phyloP scores from a whole-genome alignment of 2,888 invertebrate species.

The Encarsia formosa region DNA sequence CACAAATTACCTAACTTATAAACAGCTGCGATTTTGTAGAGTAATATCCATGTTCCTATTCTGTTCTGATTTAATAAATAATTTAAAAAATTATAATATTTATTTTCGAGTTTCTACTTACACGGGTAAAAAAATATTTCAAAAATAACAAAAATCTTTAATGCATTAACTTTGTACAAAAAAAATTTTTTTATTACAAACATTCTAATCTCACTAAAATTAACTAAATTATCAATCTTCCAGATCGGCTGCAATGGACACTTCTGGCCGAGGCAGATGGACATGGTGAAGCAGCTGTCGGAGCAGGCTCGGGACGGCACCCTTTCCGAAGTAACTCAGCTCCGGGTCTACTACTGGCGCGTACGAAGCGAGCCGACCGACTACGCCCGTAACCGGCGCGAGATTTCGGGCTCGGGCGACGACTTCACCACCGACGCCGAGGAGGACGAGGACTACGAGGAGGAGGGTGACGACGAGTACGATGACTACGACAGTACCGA shows the following conservation, averaged over 20 bases:
- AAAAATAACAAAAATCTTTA: no score
- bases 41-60: no score
- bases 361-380: slow-evolving; percentile 47
- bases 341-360: slow-evolving; percentile 71
- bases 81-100: no score
- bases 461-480: slow-evolving; percentile 49
- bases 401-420: slow-evolving; percentile 42
- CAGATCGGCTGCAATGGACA: slow-evolving; percentile 74
- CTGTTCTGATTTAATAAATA: no score
- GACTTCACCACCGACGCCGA: slow-evolving; percentile 36
- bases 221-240: no score
- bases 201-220: no score
- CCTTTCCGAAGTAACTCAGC: slow-evolving; percentile 63
- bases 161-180: no score
- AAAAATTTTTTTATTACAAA: no score
- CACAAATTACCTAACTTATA: no score
- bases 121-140: no score
- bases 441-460: slow-evolving; percentile 44
- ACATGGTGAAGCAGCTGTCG: slow-evolving; percentile 65
- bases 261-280: slow-evolving; percentile 64
- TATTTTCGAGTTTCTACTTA: no score
- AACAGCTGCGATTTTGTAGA: no score
- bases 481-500: slow-evolving; percentile 48
- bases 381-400: slow-evolving; percentile 43
- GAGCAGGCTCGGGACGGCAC: slow-evolving; percentile 70